These are phyloP conservation scores for Muricea muricata DNA, from an alignment of 92 coral and sea anemone species.

Conservation along the genomic window DNA sequence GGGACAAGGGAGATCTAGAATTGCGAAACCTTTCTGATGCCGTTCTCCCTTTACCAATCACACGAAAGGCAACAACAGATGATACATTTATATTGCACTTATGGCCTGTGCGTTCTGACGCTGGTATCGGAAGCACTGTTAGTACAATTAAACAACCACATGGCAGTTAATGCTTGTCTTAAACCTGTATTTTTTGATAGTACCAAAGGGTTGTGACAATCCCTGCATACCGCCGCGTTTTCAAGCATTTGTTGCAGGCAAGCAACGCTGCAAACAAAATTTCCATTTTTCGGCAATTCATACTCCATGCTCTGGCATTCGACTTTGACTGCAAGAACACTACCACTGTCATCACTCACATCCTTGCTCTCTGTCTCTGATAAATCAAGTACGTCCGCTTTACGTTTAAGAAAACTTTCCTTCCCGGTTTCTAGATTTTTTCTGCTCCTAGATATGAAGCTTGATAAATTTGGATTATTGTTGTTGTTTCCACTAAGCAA, in stretches of 20 bases:
- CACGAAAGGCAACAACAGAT: slow-evolving; percentile 41
- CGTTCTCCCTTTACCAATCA: slow-evolving; percentile 38
- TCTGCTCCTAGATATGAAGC: slow-evolving; percentile 7
- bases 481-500: slow-evolving; percentile 1
- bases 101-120: slow-evolving; percentile 4
- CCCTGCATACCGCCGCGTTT: slow-evolving; percentile 29
- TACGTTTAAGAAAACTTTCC: slow-evolving; percentile 12
- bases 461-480: slow-evolving; percentile 4
- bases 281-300: slow-evolving; percentile 14
- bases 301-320: not conserved
- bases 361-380: slow-evolving; percentile 1
- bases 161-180: slow-evolving; percentile 53
- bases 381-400: not conserved
- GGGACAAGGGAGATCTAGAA: slow-evolving; percentile 35
- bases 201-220: slow-evolving; percentile 20
- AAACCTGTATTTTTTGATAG: slow-evolving; percentile 4
- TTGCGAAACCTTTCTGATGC: slow-evolving; percentile 31
- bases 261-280: slow-evolving; percentile 8
- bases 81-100: not conserved
- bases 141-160: slow-evolving; percentile 52
- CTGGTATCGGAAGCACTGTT: slow-evolving; percentile 20
- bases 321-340: not conserved
- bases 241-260: slow-evolving; percentile 28
- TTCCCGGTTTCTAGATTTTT: not conserved
- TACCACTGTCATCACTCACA: not conserved